Evolutionary conservation across 1,140 invertebrate genomes (phyloP).

Genomic region (Pomacea maculata): DNA sequence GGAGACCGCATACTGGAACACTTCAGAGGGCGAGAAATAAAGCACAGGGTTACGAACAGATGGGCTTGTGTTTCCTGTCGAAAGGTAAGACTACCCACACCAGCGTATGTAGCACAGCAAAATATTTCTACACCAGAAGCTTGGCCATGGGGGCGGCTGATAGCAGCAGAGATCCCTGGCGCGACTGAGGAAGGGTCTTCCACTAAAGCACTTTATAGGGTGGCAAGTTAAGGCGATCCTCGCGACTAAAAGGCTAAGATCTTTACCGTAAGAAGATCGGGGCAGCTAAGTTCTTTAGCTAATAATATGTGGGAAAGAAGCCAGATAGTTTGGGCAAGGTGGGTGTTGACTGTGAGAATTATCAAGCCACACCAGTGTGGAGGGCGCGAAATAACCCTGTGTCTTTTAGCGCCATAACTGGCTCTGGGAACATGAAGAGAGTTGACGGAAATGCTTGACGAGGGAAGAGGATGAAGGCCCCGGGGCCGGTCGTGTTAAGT

Average conservation of each 20-base stretch:
- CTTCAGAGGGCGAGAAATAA: too few relatives aligned
- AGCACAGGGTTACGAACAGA: too few relatives aligned
- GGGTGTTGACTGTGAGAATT: conserved; percentile 13
- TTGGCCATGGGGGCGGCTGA: neutral
- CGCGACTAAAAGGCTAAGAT: conserved; percentile 35
- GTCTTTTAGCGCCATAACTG: conserved; percentile 2
- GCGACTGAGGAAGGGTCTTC: conserved; percentile 1
- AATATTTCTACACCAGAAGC: too few relatives aligned
- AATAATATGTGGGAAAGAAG: conserved; percentile 29
- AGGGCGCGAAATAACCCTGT: neutral
- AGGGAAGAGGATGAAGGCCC: conserved; percentile 2
- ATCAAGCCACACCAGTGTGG: conserved; percentile 4
- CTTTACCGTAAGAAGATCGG: conserved; percentile 38
- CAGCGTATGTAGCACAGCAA: too few relatives aligned
- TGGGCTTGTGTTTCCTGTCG: too few relatives aligned
- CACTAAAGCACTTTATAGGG: conserved; percentile 20
- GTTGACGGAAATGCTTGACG: conserved; percentile 10
- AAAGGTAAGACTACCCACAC: too few relatives aligned
- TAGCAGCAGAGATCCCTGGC: neutral
- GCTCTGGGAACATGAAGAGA: neutral
- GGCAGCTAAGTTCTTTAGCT: conserved; percentile 35
- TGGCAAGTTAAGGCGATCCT: conserved; percentile 31
- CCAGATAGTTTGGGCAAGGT: conserved; percentile 13
- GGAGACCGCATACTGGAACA: too few relatives aligned
- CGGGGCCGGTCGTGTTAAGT: neutral